Base-by-base conservation (phyloP, 2,888 invertebrate species). In the Cylindroiulus punctatus region DNA sequence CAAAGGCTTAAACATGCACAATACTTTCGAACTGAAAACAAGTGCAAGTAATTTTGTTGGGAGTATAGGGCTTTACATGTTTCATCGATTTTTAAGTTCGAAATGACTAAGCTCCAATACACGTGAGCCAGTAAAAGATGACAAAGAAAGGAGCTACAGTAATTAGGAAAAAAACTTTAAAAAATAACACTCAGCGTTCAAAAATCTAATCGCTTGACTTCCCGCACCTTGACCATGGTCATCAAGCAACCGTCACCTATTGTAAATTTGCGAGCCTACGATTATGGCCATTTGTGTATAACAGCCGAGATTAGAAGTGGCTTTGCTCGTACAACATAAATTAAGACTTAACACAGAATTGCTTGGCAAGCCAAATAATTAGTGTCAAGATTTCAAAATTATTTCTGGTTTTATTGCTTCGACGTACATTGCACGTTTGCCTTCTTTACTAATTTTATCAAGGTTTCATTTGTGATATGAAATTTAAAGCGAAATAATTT, bases 401-500 rank as follows among this genome's bases (percentile, higher is more conserved):
- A 65, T 65, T 65, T 4, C 57, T 22, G n/a, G 26, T n/a, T 26
- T 65, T 57, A 57, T 14, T 17, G 52, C 57, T 57, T n/a, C 10
- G 22, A 57, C 65, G 65, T 65, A 26, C 26, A 65, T 4, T 47
- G 14, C 19, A 47, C 17, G 17, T 65, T 65, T 26, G 65, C 26
- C 26, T 65, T 65, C 26, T 26, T 65, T 26, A 26, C 1, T 65
- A 26, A 26, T 65, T 65, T n/a, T 65, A 26, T 26, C 65, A 26
- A 65, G 26, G 26, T 26, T 26, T 57, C n/a, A 57, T 57, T 65
- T 65, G 65, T 65, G 26, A 65, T n/a, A n/a, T 57, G 22, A 57
- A 22, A 57, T 57, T 57, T 57, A n/a, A 57, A 57, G 57, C 57
- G 22, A 57, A 57, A 57, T 57, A 57, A 57, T 57, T 10, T 57